phyloP scores from a whole-genome alignment of 2,797 vertebrate genomes.

The Aulostomus chinensis region DNA sequence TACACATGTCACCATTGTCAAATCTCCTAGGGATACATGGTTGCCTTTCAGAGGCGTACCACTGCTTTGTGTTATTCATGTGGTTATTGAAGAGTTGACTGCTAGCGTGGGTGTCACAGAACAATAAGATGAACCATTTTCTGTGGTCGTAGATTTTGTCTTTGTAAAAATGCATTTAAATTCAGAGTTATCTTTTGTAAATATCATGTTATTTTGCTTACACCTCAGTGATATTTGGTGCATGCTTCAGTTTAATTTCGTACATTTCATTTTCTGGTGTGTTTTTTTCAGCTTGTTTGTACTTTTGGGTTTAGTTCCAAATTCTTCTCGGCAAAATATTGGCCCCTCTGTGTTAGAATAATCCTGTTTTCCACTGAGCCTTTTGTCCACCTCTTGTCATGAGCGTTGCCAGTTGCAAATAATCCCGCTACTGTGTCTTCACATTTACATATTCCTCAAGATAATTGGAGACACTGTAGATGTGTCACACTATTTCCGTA shows the following conservation, averaged over 20 bases:
- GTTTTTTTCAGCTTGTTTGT: too few species aligned
- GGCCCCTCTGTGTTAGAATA: slow-evolving; percentile 57
- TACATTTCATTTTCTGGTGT: too few species aligned
- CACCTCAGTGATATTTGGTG: background rate
- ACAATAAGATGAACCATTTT: slow-evolving; percentile 48
- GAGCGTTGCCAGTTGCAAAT: slow-evolving; percentile 68
- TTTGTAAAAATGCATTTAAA: slow-evolving; percentile 4
- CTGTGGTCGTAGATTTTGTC: slow-evolving; percentile 25
- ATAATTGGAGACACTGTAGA: slow-evolving; percentile 68
- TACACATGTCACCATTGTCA: slow-evolving; percentile 91
- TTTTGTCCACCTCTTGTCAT: slow-evolving; percentile 70
- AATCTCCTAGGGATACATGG: slow-evolving; percentile 69
- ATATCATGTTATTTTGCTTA: background rate
- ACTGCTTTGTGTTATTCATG: slow-evolving; percentile 68
- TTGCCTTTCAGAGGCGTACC: slow-evolving; percentile 60
- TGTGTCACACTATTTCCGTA: slow-evolving; percentile 65
- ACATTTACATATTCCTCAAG: slow-evolving; percentile 75
- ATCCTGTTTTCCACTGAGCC: slow-evolving; percentile 70
- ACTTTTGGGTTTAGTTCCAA: slow-evolving; percentile 23
- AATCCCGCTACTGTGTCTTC: slow-evolving; percentile 70
- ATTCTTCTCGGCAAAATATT: slow-evolving; percentile 33
- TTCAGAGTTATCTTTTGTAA: background rate
- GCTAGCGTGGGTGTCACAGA: slow-evolving; percentile 50
- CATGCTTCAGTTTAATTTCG: too few species aligned
- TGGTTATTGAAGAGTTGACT: slow-evolving; percentile 53